Evolutionary conservation across 2,888 invertebrate species (phyloP).

Genomic region (Morpho achilles): DNA sequence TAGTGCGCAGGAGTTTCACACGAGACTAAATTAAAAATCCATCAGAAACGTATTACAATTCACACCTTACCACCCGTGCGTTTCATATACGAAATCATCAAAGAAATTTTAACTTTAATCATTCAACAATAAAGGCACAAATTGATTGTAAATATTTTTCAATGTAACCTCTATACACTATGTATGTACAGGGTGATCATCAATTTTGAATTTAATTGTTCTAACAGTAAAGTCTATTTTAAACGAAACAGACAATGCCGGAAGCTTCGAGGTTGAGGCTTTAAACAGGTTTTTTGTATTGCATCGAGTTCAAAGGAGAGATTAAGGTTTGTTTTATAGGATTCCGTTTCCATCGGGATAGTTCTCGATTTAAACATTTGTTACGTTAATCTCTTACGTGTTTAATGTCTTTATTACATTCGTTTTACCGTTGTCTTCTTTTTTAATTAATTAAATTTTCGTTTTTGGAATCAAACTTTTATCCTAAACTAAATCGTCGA

Average conservation of each 20-base stretch:
- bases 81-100: slow-evolving; percentile 12
- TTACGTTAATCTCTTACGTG: slow-evolving; percentile 28
- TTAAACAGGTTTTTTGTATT: slow-evolving; percentile 34
- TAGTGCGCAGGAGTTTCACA: slow-evolving; percentile 70
- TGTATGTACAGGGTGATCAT: slow-evolving; percentile 6
- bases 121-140: slow-evolving; percentile 17
- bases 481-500: no score
- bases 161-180: background rate
- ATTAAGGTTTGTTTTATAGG: slow-evolving; percentile 41
- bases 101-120: slow-evolving; percentile 28
- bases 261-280: slow-evolving; percentile 24
- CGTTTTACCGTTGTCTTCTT: slow-evolving; percentile 8
- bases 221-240: slow-evolving; percentile 25
- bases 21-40: slow-evolving; percentile 71
- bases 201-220: slow-evolving; percentile 23
- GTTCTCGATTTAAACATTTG: slow-evolving; percentile 26
- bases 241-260: slow-evolving; percentile 19
- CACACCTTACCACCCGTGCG: slow-evolving; percentile 56
- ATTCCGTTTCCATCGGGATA: slow-evolving; percentile 37
- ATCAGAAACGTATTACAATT: slow-evolving; percentile 71
- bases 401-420: slow-evolving; percentile 27
- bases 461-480: background rate
- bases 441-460: background rate
- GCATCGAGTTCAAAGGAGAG: slow-evolving; percentile 38
- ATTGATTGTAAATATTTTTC: slow-evolving; percentile 15